A percentile compares a stretch with the other conserved stretches of the same genome.
These are phyloP conservation scores for Diglossa cyanea DNA, from an alignment of 2,797 vertebrate genomes.

Conservation along the genomic window DNA sequence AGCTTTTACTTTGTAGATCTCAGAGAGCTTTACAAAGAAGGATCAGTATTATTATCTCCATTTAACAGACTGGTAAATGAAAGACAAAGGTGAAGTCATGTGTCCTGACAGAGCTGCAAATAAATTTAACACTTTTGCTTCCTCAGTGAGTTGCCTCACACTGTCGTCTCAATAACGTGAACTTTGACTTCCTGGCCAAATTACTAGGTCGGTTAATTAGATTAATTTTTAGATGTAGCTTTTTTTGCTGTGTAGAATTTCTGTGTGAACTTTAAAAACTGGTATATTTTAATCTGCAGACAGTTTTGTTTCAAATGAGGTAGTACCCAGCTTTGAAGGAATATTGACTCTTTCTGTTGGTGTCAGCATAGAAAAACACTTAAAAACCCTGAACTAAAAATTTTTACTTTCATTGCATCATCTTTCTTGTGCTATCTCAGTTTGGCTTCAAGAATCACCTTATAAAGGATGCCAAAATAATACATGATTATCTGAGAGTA, in stretches of 20 bases:
- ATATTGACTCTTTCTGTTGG: background rate
- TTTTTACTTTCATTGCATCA: background rate
- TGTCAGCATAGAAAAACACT: background rate
- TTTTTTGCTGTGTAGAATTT: background rate
- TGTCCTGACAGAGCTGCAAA: constrained; percentile 17
- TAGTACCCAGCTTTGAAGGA: background rate
- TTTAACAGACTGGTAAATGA: constrained; percentile 34
- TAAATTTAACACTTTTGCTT: background rate
- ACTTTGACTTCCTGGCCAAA: background rate
- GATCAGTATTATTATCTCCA: constrained; percentile 46
- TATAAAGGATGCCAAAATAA: background rate
- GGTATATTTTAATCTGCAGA: background rate
- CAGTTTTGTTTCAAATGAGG: background rate
- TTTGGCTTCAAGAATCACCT: background rate
- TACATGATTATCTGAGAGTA: background rate
- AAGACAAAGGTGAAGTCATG: constrained; percentile 20
- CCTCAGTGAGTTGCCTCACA: background rate
- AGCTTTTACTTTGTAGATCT: constrained; percentile 32
- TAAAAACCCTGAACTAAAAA: background rate
- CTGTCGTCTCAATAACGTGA: background rate
- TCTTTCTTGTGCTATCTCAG: background rate
- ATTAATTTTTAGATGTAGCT: background rate
- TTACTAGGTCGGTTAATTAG: background rate
- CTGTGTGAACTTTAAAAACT: background rate
- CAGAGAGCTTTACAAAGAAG: constrained; percentile 27